Evolutionary conservation across 2,888 invertebrate genomes (phyloP).

Genomic region (Gastracanthus pulcherrimus): DNA sequence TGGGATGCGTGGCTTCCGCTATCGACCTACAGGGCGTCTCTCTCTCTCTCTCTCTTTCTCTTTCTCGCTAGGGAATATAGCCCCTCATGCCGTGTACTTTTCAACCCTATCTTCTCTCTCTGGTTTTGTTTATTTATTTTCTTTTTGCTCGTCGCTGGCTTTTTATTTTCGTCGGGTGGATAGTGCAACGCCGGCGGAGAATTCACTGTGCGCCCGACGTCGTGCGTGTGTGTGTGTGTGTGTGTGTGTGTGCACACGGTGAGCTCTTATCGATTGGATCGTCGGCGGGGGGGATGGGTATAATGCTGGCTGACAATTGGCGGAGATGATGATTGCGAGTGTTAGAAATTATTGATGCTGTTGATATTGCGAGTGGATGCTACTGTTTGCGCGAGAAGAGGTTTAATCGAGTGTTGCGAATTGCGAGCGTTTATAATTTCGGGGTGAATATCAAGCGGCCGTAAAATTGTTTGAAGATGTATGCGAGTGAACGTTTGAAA

Average conservation of each 20-base stretch:
- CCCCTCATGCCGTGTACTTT: slow-evolving; percentile 43
- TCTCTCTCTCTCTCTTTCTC: slow-evolving; percentile 42
- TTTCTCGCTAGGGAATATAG: slow-evolving; percentile 64
- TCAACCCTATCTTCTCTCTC: slow-evolving; percentile 57
- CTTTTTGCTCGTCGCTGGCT: not conserved
- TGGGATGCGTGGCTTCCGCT: slow-evolving; percentile 70
- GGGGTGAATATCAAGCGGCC: too few species aligned
- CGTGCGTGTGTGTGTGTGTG: too few species aligned
- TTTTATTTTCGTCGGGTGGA: not conserved
- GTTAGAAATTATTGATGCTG: not conserved
- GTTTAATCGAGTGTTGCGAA: too few species aligned
- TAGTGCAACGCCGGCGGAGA: too few species aligned
- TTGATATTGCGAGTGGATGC: too few species aligned
- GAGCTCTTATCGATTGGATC: not conserved
- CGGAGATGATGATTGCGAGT: not conserved
- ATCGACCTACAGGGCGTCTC: slow-evolving; percentile 73
- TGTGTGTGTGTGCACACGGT: too few species aligned
- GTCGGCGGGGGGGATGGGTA: not conserved
- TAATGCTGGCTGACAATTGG: not conserved
- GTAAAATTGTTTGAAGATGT: too few species aligned
- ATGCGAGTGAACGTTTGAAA: too few species aligned
- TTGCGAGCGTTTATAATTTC: too few species aligned
- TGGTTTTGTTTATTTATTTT: not conserved
- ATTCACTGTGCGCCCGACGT: too few species aligned
- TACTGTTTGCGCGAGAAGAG: too few species aligned